Percentiles rank a stretch among this genome's conserved stretches.
Conservation (phyloP, 2,113 vertebrate species). For the Pluvianellus socialis region DNA sequence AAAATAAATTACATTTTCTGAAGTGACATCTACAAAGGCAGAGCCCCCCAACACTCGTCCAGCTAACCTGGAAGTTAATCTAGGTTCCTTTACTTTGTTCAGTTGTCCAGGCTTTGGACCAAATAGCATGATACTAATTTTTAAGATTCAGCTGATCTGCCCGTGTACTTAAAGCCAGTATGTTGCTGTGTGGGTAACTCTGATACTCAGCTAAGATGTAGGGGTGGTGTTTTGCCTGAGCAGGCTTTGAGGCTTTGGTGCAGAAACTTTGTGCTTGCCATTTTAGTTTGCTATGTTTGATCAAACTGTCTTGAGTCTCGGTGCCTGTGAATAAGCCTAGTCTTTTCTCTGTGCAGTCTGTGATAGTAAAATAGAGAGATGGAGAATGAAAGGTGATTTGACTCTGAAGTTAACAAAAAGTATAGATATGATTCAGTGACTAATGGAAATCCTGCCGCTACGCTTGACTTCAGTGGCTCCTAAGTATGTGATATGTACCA, state of each 20-base stretch:
- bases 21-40: constrained; percentile 6
- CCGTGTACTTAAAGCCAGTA: background rate
- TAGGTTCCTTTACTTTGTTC: background rate
- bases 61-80: constrained; percentile 3
- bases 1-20: constrained; percentile 49
- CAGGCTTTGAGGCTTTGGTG: background rate
- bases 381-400: background rate
- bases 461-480: background rate
- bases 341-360: background rate
- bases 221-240: background rate
- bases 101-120: background rate
- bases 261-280: background rate
- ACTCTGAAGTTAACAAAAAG: background rate
- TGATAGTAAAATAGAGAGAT: background rate
- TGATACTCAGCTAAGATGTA: background rate
- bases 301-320: background rate
- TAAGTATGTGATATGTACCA: background rate
- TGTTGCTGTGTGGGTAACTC: background rate
- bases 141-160: background rate
- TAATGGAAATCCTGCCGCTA: background rate
- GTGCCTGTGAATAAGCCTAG: background rate
- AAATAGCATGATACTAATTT: background rate
- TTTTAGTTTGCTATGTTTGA: background rate
- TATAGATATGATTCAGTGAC: background rate
- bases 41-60: background rate